Percentiles rank a stretch among this genome's conserved stretches.
Conservation (phyloP, 2,888 invertebrate genomes). For the Zonitis immaculata region DNA sequence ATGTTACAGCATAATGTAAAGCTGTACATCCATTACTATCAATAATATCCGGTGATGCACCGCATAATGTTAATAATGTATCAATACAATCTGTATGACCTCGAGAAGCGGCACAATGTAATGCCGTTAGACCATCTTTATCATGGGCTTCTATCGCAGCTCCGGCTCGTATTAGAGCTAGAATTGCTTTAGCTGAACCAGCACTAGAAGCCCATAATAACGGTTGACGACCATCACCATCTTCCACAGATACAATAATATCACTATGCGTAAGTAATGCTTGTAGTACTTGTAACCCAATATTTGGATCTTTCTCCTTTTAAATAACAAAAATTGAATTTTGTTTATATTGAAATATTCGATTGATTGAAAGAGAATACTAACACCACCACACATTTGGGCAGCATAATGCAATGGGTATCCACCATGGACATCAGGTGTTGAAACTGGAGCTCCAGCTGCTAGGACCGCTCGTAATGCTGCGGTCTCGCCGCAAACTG, state of each 20-base stretch:
- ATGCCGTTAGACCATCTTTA: constrained; percentile 89
- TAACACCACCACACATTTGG: constrained; percentile 85
- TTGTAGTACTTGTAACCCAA: constrained; percentile 75
- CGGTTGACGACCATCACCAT: constrained; percentile 91
- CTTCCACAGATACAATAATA: constrained; percentile 78
- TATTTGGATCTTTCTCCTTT: constrained; percentile 49
- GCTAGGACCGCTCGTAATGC: constrained; percentile 79
- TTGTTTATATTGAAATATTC: too few relatives aligned
- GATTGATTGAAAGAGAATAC: too few relatives aligned
- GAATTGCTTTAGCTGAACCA: constrained; percentile 87
- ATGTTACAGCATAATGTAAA: constrained; percentile 92
- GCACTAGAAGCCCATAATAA: constrained; percentile 97
- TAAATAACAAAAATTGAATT: too few relatives aligned
- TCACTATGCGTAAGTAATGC: constrained; percentile 71
- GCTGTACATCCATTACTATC: constrained; percentile 96
- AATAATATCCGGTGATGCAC: constrained; percentile 81
- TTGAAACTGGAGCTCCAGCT: constrained; percentile 81
- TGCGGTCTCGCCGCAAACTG: constrained; percentile 91
- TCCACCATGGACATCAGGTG: constrained; percentile 90
- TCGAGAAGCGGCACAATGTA: constrained; percentile 95
- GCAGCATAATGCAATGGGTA: constrained; percentile 96
- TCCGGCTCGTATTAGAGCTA: constrained; percentile 82
- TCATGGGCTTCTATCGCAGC: constrained; percentile 78
- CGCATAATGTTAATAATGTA: constrained; percentile 79
- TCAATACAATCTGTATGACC: constrained; percentile 92